Evolutionary conservation across 2,113 vertebrate species (phyloP), one percentile per base, ranked within the genome.

Genomic region (Mobula hypostoma): DNA sequence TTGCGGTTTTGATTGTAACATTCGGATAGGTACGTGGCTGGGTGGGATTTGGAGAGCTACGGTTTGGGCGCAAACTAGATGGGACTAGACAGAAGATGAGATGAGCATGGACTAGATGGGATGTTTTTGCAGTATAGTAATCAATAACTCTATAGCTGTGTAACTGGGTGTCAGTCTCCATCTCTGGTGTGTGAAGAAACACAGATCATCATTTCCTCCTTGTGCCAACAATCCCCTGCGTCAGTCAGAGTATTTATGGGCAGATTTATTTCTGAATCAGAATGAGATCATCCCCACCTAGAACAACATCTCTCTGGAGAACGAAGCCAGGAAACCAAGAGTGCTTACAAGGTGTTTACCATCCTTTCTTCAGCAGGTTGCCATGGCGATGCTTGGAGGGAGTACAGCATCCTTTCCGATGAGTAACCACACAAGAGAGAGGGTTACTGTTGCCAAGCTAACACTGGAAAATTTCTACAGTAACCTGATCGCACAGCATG

Each of bases 401-500:
- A 98, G 97, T 91, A 96, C 98, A 95, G 96, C 98, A 94, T 96
- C 98, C 96, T 98, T 98, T 95, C 98, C 99, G 95, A 99, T 99
- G 99, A 99, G 99, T 97, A 99, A 98, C 97, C 99, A 99, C 96
- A 99, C 99, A 94, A 97, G 98, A 32, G 99, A 99, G 96, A 97
- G 98, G 95, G 99, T 99, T 95, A 99, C 99, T 0, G 98, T 99
- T 95, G 98, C 99, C 97, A 99, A 99, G 96, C 98, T 99, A 92
- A 99, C 99, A 0, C 95, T 99, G 96, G 99, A 99, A 96, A 99
- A 99, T 96, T 99, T 99, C 96, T 99, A 99, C 96, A 99, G 98
- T 97, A 99, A 99, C 91, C 97, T 99, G n/a, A 98, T 99, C 90
- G 97, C 98, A 29, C 99, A 99, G 96, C 99, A 99, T 0, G 99